phyloP scores from a whole-genome alignment of 1,140 invertebrate species.

The Ephestia elutella region DNA sequence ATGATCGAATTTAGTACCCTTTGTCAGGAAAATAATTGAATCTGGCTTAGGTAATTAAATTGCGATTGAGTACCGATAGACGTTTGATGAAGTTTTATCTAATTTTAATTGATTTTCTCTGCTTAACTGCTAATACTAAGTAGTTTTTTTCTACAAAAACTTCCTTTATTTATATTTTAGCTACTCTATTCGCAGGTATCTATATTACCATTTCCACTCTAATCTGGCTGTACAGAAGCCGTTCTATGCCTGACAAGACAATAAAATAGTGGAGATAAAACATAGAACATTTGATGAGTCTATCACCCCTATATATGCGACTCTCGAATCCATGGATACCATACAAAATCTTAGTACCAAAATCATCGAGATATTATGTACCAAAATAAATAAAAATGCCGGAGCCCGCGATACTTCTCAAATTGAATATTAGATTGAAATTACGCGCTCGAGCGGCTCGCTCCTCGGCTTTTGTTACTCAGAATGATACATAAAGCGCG shows the following conservation, averaged over 20 bases:
- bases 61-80: neutral
- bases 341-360: conserved; percentile 23
- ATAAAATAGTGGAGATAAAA: too few species aligned
- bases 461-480: conserved; percentile 60
- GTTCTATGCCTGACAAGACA: too few species aligned
- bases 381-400: conserved; percentile 66
- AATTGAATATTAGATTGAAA: conserved; percentile 73
- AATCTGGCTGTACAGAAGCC: too few species aligned
- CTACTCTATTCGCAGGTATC: neutral
- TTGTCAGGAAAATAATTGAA: conserved; percentile 19
- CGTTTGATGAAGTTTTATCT: neutral
- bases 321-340: too few species aligned
- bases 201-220: too few species aligned
- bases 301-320: too few species aligned
- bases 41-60: neutral
- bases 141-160: too few species aligned
- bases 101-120: neutral
- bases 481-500: conserved; percentile 64
- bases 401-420: conserved; percentile 58
- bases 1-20: conserved; percentile 27
- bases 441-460: conserved; percentile 63
- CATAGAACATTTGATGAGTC: too few species aligned
- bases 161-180: too few species aligned
- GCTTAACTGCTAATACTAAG: neutral
- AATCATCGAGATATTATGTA: too few species aligned